phyloP scores from a whole-genome alignment of 2,113 vertebrate species.

The Pluvianellus socialis region DNA sequence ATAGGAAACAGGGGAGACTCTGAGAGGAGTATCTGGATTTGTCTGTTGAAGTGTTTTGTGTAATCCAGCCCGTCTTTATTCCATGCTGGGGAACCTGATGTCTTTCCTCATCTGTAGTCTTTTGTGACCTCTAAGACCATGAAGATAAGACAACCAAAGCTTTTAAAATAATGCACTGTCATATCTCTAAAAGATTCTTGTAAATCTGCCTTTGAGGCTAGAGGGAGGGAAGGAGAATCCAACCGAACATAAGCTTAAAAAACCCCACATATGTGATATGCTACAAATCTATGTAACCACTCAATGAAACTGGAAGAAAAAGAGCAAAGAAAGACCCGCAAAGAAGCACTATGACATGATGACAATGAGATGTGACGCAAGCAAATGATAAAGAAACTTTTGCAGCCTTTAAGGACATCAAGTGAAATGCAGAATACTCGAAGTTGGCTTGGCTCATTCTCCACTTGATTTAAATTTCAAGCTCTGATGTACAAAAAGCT shows the following conservation, averaged over 20 bases:
- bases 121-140: slow-evolving; percentile 47
- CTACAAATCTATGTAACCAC: neutral
- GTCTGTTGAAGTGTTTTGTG: slow-evolving; percentile 42
- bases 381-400: neutral
- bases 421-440: neutral
- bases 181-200: slow-evolving; percentile 50
- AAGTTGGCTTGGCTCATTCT: neutral
- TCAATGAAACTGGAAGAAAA: neutral
- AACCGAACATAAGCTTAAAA: slow-evolving; percentile 44
- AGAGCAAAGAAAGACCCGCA: neutral
- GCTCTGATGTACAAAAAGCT: slow-evolving; percentile 24
- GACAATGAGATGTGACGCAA: neutral
- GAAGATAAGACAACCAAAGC: slow-evolving; percentile 61
- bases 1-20: neutral
- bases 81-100: neutral
- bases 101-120: slow-evolving; percentile 57
- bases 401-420: neutral
- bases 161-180: slow-evolving; percentile 66
- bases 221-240: slow-evolving; percentile 29
- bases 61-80: slow-evolving; percentile 51
- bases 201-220: slow-evolving; percentile 61
- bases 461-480: slow-evolving; percentile 13
- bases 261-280: neutral
- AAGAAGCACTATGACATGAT: neutral
- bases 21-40: slow-evolving; percentile 4